Percentiles rank a stretch among this genome's conserved stretches.
Conservation (phyloP, 2,888 invertebrate species). For the Ganaspis brasiliensis region DNA sequence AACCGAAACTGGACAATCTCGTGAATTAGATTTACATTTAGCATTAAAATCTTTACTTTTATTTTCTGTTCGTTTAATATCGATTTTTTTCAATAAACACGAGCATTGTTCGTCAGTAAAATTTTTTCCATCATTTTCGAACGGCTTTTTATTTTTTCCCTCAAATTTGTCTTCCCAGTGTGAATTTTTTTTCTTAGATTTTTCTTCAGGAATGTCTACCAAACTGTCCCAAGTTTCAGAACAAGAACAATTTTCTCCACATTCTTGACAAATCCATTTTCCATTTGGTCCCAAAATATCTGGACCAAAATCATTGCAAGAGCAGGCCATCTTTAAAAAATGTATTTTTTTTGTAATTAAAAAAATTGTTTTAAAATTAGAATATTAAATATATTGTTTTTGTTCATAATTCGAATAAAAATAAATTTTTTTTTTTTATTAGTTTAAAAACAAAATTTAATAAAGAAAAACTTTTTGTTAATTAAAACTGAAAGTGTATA, state of each 20-base stretch:
- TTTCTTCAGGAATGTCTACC: background rate
- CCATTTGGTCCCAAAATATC: constrained; percentile 51
- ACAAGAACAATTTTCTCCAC: constrained; percentile 55
- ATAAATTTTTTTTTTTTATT: no score
- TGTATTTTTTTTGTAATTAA: background rate
- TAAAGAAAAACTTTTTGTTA: no score
- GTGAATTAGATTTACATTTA: background rate
- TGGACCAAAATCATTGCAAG: constrained; percentile 53
- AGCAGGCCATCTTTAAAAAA: constrained; percentile 45
- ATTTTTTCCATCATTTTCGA: background rate
- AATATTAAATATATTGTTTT: no score
- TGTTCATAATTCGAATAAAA: no score
- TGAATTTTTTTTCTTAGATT: background rate
- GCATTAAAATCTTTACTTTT: no score
- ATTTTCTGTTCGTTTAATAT: no score
- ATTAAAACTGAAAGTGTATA: no score
- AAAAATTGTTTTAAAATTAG: background rate
- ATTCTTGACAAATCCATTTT: constrained; percentile 56
- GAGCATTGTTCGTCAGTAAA: background rate
- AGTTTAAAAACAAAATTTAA: no score
- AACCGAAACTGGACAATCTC: background rate
- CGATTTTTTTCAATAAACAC: no score
- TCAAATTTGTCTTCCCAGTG: background rate
- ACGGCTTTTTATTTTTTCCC: background rate
- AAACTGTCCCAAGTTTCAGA: constrained; percentile 13